Base-by-base conservation (phyloP, 2,797 vertebrate genomes). In the Brachyalestes nurse region DNA sequence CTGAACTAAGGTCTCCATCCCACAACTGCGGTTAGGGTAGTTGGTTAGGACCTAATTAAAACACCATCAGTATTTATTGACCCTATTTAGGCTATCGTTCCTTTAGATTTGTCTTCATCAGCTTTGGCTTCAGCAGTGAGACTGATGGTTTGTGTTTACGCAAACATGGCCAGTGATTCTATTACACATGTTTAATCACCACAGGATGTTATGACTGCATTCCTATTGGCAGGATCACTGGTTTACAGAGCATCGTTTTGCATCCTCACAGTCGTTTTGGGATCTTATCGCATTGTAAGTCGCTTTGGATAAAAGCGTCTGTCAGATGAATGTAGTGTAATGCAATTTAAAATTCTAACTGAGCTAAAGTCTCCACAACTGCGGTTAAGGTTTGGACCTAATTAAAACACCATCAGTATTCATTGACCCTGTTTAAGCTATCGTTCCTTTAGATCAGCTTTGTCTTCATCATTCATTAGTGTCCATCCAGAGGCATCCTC, bases 331-430 rank as follows among this genome's bases (percentile, higher is more conserved):
- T 4, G 16, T 25, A 19, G 13, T 21, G 38, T 8, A n/a, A 40
- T 72, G 17, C 10, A 13, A 55, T 40, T 7, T 69, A 80, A 60
- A 78, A 78, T 67, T 9, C 34, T 6, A 28, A 28, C 28, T 71
- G 51, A 49, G 49, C 40, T 71, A 66, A 60, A 53, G 38, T 58
- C 57, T 69, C 45, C 55, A 72, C 40, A 25, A 70, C 9, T 21
- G 47, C 42, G 17, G 67, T 47, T 28, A 53, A 19, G 62, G 77
- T 57, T 71, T 77, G 40, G 60, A 69, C 23, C 47, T 67, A 80
- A 81, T 77, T 73, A 72, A 76, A 83, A 62, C 28, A 76, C 75
- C 71, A 81, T 71, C 25, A 80, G 78, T 72, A 81, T 84, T 77
- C 60, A 82, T 75, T 75, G 40, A 51, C 51, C 57, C 57, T 72